Conservation (phyloP, 2,888 invertebrate species). For the Hirtodrosophila cameraria region DNA sequence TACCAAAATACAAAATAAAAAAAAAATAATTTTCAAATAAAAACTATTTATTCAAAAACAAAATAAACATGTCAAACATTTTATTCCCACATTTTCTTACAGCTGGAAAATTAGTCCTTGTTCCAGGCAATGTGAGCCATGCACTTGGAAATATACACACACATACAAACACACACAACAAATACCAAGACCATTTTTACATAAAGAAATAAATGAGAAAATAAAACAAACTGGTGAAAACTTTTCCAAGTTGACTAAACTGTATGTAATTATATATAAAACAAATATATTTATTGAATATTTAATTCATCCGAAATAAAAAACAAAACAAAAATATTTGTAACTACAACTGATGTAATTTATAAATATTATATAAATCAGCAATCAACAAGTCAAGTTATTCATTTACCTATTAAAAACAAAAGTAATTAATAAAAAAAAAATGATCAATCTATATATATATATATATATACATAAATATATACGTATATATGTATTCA, state of each 20-base stretch:
- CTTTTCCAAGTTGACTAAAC: constrained; percentile 57
- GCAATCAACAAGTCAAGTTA: constrained; percentile 32
- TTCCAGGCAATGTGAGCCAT: constrained; percentile 1
- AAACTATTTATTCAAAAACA: constrained; percentile 77
- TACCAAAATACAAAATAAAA: constrained; percentile 66
- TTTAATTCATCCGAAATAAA: constrained; percentile 50
- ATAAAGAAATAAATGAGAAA: constrained; percentile 11
- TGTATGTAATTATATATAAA: constrained; percentile 69
- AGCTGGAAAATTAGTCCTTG: constrained; percentile 34
- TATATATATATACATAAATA: constrained; percentile 24
- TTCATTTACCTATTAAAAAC: constrained; percentile 49
- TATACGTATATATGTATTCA: constrained; percentile 42
- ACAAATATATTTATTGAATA: constrained; percentile 64
- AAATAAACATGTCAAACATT: constrained; percentile 48
- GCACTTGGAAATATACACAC: background rate
- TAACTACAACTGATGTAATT: constrained; percentile 56
- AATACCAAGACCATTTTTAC: constrained; percentile 17
- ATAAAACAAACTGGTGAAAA: constrained; percentile 31
- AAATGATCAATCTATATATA: constrained; percentile 40
- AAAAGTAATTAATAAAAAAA: constrained; percentile 33
- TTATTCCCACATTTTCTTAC: constrained; percentile 57
- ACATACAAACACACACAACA: constrained; percentile 15
- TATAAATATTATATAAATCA: constrained; percentile 31
- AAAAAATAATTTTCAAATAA: constrained; percentile 75
- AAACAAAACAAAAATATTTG: constrained; percentile 30